These are phyloP conservation scores for Polydrusus cervinus DNA, from an alignment of 2,888 invertebrate species.

Conservation along the genomic window DNA sequence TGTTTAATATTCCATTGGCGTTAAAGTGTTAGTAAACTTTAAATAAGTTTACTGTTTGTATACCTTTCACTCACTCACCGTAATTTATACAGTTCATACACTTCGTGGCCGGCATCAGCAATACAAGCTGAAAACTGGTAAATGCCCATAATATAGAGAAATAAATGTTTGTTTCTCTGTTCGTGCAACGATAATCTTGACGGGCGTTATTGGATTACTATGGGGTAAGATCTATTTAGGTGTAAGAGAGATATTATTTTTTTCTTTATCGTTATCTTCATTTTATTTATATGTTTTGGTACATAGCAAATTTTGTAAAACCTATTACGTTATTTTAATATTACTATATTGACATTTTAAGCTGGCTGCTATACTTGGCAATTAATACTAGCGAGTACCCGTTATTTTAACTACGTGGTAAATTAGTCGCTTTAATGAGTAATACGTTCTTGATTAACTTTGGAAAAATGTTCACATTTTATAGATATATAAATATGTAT, in stretches of 20 bases:
- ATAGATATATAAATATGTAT: too few relatives aligned
- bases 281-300: too few relatives aligned
- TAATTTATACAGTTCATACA: conserved; percentile 50
- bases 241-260: background rate
- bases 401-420: too few relatives aligned
- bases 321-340: too few relatives aligned
- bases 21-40: conserved; percentile 47
- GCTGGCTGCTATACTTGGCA: too few relatives aligned
- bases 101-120: conserved; percentile 46
- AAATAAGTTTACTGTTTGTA: conserved; percentile 52
- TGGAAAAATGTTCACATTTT: too few relatives aligned
- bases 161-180: conserved; percentile 29
- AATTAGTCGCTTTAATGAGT: too few relatives aligned
- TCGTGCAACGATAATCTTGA: conserved; percentile 34
- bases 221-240: background rate
- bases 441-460: too few relatives aligned
- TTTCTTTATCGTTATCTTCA: too few relatives aligned
- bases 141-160: conserved; percentile 35
- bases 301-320: too few relatives aligned
- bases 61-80: conserved; percentile 51
- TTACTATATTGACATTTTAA: too few relatives aligned
- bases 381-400: too few relatives aligned
- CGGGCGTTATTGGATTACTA: conserved; percentile 9
- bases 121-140: conserved; percentile 11
- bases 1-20: conserved; percentile 43